Evolutionary conservation across 2,113 vertebrate species (phyloP).

Genomic region (Salvator merianae): DNA sequence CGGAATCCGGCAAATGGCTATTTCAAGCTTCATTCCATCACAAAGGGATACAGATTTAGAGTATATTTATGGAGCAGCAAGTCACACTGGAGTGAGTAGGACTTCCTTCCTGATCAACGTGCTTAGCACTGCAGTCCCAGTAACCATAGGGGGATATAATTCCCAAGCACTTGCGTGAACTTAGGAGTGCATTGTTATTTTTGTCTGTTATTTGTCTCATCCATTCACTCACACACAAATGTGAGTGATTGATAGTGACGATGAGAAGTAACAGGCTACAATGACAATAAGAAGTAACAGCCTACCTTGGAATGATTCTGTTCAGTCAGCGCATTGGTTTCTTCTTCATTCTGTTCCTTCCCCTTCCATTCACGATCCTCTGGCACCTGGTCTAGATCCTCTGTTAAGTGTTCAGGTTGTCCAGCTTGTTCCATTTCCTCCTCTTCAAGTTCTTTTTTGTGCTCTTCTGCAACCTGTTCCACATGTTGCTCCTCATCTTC

Average conservation of each 20-base stretch:
- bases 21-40: neutral
- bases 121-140: neutral
- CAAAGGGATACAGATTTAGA: neutral
- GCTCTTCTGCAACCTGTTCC: conserved; percentile 78
- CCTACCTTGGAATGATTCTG: conserved; percentile 59
- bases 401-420: conserved; percentile 82
- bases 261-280: neutral
- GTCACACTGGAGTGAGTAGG: neutral
- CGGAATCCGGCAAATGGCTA: neutral
- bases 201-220: neutral
- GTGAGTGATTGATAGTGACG: neutral
- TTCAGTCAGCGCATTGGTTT: conserved; percentile 73
- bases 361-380: conserved; percentile 80
- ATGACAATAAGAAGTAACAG: neutral
- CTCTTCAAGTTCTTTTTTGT: conserved; percentile 84
- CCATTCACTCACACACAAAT: too few relatives aligned
- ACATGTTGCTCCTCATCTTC: conserved; percentile 65
- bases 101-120: neutral
- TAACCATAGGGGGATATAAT: neutral
- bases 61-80: neutral
- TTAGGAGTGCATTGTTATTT: neutral
- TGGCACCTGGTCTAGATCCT: conserved; percentile 84
- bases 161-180: neutral
- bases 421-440: conserved; percentile 89
- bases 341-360: conserved; percentile 68